phyloP scores from a whole-genome alignment of 2,888 invertebrate species.

The Patella pellucida region DNA sequence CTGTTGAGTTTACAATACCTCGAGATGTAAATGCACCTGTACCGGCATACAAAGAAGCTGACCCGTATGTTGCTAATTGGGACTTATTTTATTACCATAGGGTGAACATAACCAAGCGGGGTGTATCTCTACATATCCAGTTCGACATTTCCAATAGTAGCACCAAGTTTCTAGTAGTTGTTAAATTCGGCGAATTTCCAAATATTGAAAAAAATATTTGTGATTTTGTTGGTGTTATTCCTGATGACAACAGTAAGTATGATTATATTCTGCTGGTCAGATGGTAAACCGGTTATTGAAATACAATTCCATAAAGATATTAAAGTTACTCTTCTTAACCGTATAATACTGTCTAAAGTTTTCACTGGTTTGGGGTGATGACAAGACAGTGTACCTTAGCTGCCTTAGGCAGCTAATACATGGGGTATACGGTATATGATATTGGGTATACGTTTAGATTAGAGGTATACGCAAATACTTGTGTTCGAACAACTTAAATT shows the following conservation, averaged over 20 bases:
- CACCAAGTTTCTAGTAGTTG: constrained; percentile 43
- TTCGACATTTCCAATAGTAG: constrained; percentile 32
- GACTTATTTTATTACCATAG: constrained; percentile 33
- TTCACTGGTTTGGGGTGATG: too few species aligned
- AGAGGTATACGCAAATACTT: too few species aligned
- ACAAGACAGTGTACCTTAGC: too few species aligned
- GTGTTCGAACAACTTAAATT: too few species aligned
- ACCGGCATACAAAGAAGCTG: constrained; percentile 19
- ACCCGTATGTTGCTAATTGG: constrained; percentile 33
- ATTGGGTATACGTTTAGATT: too few species aligned
- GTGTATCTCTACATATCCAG: constrained; percentile 32
- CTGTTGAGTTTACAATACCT: constrained; percentile 51
- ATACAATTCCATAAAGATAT: too few species aligned
- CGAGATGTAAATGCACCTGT: constrained; percentile 31
- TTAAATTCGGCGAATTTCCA: constrained; percentile 38
- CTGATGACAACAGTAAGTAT: neutral
- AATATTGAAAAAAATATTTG: constrained; percentile 23
- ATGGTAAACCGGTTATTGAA: too few species aligned
- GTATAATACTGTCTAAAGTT: too few species aligned
- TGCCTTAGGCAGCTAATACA: too few species aligned
- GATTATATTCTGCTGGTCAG: neutral
- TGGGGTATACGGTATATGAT: too few species aligned
- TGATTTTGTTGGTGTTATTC: neutral
- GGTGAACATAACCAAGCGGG: constrained; percentile 20
- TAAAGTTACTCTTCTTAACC: too few species aligned